A percentile compares a stretch with the other conserved stretches of the same genome.
Conservation (phyloP, 2,888 invertebrate genomes). For the Stegophylla sp. region DNA sequence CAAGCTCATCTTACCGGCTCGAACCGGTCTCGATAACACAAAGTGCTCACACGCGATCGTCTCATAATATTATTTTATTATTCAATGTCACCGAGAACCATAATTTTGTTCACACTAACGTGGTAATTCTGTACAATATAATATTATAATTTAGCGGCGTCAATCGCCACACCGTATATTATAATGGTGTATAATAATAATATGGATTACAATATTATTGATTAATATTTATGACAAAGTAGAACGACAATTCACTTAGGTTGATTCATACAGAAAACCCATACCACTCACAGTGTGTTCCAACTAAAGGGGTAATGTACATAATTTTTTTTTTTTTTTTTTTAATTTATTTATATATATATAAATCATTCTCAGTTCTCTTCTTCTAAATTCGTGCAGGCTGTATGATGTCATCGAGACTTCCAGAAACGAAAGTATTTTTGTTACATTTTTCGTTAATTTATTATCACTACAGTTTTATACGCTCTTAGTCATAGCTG, state of each 20-base stretch:
- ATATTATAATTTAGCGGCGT: neutral
- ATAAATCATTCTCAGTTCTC: too few species aligned
- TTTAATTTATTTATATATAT: too few species aligned
- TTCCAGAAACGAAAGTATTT: too few species aligned
- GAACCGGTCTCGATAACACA: conserved; percentile 49
- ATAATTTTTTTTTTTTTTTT: too few species aligned
- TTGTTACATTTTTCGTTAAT: too few species aligned
- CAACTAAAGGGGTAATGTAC: too few species aligned
- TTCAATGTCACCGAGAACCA: conserved; percentile 30
- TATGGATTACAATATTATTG: neutral
- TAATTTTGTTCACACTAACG: neutral
- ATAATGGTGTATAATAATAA: neutral
- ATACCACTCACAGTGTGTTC: too few species aligned
- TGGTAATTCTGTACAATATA: neutral
- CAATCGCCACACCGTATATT: neutral
- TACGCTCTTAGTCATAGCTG: too few species aligned
- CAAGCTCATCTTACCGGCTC: neutral
- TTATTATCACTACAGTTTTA: too few species aligned
- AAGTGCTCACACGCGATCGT: conserved; percentile 12
- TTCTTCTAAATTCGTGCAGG: too few species aligned
- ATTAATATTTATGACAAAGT: neutral
- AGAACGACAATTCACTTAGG: neutral
- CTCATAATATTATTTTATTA: conserved; percentile 21
- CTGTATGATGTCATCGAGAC: too few species aligned
- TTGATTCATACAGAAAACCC: neutral